Evolutionary conservation across 64 coral and sea anemone genomes (phyloP).

Genomic region (Montipora efflorescens): DNA sequence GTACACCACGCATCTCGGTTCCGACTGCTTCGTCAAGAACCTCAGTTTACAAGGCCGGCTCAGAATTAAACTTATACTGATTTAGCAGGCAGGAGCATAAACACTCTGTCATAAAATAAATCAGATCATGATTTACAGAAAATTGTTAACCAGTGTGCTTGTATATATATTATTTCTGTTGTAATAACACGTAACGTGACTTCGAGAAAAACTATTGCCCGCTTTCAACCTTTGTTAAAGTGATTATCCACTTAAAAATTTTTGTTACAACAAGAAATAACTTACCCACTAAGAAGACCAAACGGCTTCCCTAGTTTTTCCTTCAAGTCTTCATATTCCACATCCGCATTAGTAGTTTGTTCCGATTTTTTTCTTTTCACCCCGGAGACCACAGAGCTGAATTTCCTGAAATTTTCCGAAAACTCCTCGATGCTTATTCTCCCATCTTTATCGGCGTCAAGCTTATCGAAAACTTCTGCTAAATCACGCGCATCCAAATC

Average conservation of each 20-base stretch:
- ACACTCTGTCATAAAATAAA: background rate
- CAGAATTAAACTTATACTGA: background rate
- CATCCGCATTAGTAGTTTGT: slow-evolving; percentile 47
- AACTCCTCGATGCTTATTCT: slow-evolving; percentile 98
- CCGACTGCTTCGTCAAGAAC: background rate
- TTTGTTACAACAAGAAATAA: background rate
- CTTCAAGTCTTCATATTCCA: slow-evolving; percentile 75
- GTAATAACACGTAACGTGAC: slow-evolving; percentile 23
- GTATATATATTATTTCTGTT: slow-evolving; percentile 24
- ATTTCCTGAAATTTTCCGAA: slow-evolving; percentile 98
- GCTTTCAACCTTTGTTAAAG: background rate
- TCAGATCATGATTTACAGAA: background rate
- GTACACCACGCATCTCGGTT: background rate
- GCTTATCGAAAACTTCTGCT: slow-evolving; percentile 88
- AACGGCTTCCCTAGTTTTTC: slow-evolving; percentile 76
- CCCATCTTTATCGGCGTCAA: slow-evolving; percentile 92
- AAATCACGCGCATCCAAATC: slow-evolving; percentile 94
- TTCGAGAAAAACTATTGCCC: background rate
- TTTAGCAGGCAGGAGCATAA: background rate
- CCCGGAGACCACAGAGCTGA: slow-evolving; percentile 88
- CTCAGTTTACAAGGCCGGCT: background rate
- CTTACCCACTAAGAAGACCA: slow-evolving; percentile 79
- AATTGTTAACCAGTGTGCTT: background rate
- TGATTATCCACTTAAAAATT: background rate
- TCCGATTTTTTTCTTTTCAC: slow-evolving; percentile 75